Conservation (phyloP, 2,113 vertebrate species). For the Romanogobio albipinnatus region DNA sequence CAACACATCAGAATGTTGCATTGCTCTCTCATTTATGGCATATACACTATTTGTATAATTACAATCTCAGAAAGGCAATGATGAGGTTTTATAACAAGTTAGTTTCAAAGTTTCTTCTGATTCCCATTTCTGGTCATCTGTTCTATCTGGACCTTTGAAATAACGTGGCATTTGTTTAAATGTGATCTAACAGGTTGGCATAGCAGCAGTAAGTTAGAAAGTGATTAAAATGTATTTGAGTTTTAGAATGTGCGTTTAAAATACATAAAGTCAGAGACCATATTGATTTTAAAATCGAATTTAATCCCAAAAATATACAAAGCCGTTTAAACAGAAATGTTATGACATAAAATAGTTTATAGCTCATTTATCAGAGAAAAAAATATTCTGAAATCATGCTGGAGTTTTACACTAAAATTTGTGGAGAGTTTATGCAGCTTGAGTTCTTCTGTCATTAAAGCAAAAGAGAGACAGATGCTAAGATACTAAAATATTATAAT, state of each 20-base stretch:
- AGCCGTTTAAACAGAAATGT: background rate
- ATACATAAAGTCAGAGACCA: background rate
- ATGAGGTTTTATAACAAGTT: background rate
- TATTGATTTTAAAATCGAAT: background rate
- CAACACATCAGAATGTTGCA: constrained; percentile 49
- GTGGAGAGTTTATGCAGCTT: too few relatives aligned
- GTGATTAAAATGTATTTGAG: background rate
- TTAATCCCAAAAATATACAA: background rate
- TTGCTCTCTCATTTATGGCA: background rate
- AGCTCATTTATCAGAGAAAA: background rate
- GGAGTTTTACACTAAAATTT: background rate
- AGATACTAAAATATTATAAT: too few relatives aligned
- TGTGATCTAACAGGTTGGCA: background rate
- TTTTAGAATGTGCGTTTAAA: background rate
- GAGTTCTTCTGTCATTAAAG: too few relatives aligned
- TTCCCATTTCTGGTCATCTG: background rate
- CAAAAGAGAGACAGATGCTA: too few relatives aligned
- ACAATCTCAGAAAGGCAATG: background rate
- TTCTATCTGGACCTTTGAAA: background rate
- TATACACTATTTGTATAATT: background rate
- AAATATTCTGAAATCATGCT: background rate
- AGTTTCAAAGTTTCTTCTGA: background rate
- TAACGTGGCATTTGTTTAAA: background rate
- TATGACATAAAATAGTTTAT: background rate
- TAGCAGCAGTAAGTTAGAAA: too few relatives aligned